Percentiles rank a stretch among this genome's conserved stretches.
Evolutionary conservation across 92 coral and sea anemone species (phyloP).

Genomic region (Palythoa grandis): DNA sequence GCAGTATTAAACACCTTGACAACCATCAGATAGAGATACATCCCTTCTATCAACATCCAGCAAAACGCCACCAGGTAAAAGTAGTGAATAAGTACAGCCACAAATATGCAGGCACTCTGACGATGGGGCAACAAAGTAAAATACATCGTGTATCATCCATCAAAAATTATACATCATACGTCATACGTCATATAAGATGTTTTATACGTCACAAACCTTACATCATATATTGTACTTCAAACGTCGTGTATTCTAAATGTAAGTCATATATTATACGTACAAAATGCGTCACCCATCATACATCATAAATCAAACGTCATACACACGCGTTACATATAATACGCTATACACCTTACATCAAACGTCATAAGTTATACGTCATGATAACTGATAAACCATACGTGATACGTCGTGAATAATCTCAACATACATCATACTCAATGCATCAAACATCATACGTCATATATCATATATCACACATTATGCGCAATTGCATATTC

Average conservation of each 20-base stretch:
- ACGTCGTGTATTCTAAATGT: no score
- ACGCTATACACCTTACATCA: background rate
- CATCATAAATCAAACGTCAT: background rate
- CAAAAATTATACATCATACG: no score
- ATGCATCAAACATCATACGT: background rate
- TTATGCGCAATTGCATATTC: background rate
- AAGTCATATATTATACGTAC: no score
- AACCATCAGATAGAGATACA: conserved; percentile 80
- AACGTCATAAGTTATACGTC: background rate
- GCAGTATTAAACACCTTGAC: conserved; percentile 83
- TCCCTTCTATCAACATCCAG: conserved; percentile 93
- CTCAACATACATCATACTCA: background rate
- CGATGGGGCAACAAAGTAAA: background rate
- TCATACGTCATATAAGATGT: no score
- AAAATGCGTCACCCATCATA: no score
- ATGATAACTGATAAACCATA: background rate
- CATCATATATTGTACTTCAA: no score
- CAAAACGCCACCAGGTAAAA: conserved; percentile 85
- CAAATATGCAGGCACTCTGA: conserved; percentile 71
- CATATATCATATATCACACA: background rate
- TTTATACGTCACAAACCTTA: no score
- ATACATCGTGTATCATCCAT: background rate
- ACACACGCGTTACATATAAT: background rate
- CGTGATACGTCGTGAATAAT: background rate
- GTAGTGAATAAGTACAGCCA: conserved; percentile 81